Evolutionary conservation across 2,888 invertebrate genomes (phyloP).

Genomic region (Adineta ricciae): DNA sequence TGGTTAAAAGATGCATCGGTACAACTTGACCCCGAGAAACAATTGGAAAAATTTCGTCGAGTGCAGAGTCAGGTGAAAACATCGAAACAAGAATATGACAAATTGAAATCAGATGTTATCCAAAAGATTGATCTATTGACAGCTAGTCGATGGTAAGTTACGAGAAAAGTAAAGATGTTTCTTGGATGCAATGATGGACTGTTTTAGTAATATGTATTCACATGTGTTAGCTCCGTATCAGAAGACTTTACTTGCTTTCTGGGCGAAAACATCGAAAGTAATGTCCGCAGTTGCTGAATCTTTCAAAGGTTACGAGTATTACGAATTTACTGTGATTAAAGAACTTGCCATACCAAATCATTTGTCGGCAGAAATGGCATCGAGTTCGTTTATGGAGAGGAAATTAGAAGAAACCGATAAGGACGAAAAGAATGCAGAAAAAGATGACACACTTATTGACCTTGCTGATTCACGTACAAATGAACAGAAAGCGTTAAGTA

Average conservation of each 20-base stretch:
- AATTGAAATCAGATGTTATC: slow-evolving; percentile 80
- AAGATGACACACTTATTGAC: neutral
- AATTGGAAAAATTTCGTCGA: slow-evolving; percentile 73
- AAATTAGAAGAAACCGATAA: neutral
- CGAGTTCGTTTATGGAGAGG: neutral
- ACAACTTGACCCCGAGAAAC: slow-evolving; percentile 78
- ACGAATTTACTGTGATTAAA: slow-evolving; percentile 80
- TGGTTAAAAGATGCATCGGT: slow-evolving; percentile 98
- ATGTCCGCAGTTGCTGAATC: slow-evolving; percentile 63
- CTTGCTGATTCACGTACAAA: neutral
- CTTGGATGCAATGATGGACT: too few relatives aligned
- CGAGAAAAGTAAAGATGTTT: too few relatives aligned
- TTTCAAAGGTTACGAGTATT: slow-evolving; percentile 66
- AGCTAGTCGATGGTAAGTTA: slow-evolving; percentile 68
- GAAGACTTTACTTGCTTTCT: slow-evolving; percentile 69
- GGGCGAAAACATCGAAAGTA: slow-evolving; percentile 71
- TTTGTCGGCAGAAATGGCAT: slow-evolving; percentile 12
- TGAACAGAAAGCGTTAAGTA: neutral
- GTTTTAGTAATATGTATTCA: slow-evolving; percentile 29
- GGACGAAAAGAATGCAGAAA: neutral
- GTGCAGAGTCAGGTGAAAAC: slow-evolving; percentile 52
- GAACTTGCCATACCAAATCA: slow-evolving; percentile 27
- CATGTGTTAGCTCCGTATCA: slow-evolving; percentile 52
- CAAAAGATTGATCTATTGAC: slow-evolving; percentile 96
- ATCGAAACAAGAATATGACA: slow-evolving; percentile 78